Evolutionary conservation across 2,888 invertebrate species (phyloP), one percentile per base, ranked within the genome.

Genomic region (Crioceris asparagi): DNA sequence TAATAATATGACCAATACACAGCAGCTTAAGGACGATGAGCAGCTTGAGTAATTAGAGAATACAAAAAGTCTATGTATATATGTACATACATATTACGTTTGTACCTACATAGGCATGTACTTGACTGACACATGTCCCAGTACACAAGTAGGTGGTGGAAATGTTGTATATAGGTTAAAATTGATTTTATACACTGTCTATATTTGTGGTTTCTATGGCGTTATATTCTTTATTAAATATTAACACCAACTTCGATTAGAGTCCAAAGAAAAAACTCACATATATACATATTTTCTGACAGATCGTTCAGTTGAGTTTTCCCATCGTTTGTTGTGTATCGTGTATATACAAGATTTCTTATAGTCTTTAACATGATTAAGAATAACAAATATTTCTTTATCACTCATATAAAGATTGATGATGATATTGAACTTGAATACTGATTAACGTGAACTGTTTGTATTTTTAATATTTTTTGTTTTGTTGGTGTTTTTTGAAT

Each of bases 111-210:
- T 29, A n/a, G n/a, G n/a, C n/a, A n/a, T n/a, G n/a, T n/a, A n/a
- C n/a, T n/a, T n/a, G n/a, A n/a, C n/a, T n/a, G n/a, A n/a, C n/a
- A n/a, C n/a, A n/a, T n/a, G n/a, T n/a, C n/a, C n/a, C n/a, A n/a
- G n/a, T n/a, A n/a, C n/a, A n/a, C n/a, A n/a, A n/a, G n/a, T n/a
- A n/a, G n/a, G n/a, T n/a, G n/a, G n/a, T n/a, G n/a, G n/a, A n/a
- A n/a, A n/a, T n/a, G n/a, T n/a, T 39, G 45, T 47, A 53, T 47
- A 46, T 51, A 43, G 51, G 51, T 49, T 52, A 49, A 56, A 59
- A 63, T 62, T 60, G 62, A 62, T 62, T 62, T 61, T 57, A 52
- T 54, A 36, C 42, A 53, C 49, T 61, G 57, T 62, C 53, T 59
- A 59, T 60, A 57, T 52, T 45, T 47, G 37, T 44, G 45, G 51